These are phyloP conservation scores for Micropterix aruncella DNA, from an alignment of 2,888 invertebrate species.

Conservation along the genomic window DNA sequence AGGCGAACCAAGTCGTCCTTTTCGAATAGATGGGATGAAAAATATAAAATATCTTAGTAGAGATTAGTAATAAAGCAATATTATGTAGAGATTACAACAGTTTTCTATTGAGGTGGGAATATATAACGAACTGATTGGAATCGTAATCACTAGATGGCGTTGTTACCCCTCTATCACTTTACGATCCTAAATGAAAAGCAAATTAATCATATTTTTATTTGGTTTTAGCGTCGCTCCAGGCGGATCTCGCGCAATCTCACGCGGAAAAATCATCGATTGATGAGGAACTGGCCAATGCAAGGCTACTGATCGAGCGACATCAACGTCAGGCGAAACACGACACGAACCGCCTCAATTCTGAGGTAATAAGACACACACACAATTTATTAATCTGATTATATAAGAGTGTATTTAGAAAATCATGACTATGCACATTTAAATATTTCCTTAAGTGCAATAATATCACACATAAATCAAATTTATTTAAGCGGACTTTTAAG, in stretches of 20 bases:
- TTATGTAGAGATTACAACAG: too few relatives aligned
- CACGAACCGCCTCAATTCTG: conserved; percentile 57
- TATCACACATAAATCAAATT: background rate
- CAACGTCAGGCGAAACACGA: conserved; percentile 69
- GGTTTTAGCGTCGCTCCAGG: conserved; percentile 52
- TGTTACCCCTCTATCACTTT: too few relatives aligned
- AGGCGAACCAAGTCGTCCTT: too few relatives aligned
- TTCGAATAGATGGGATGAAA: too few relatives aligned
- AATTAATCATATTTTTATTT: too few relatives aligned
- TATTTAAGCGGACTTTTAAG: too few relatives aligned
- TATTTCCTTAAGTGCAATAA: background rate
- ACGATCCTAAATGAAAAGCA: too few relatives aligned
- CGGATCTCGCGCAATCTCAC: conserved; percentile 59
- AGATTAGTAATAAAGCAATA: too few relatives aligned
- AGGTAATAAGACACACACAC: conserved; percentile 36
- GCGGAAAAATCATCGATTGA: conserved; percentile 69
- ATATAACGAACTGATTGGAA: too few relatives aligned
- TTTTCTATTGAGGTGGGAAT: too few relatives aligned
- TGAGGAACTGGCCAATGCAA: conserved; percentile 61
- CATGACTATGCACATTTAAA: background rate
- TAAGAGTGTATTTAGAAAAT: background rate
- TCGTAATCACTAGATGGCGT: too few relatives aligned
- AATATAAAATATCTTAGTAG: too few relatives aligned
- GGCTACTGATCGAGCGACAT: conserved; percentile 51
- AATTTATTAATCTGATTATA: background rate